Percentiles rank a stretch among this genome's conserved stretches.
Evolutionary conservation across 37 sponge, comb jelly and placozoan genomes (phyloP).

Genomic region (Geodia barretti): DNA sequence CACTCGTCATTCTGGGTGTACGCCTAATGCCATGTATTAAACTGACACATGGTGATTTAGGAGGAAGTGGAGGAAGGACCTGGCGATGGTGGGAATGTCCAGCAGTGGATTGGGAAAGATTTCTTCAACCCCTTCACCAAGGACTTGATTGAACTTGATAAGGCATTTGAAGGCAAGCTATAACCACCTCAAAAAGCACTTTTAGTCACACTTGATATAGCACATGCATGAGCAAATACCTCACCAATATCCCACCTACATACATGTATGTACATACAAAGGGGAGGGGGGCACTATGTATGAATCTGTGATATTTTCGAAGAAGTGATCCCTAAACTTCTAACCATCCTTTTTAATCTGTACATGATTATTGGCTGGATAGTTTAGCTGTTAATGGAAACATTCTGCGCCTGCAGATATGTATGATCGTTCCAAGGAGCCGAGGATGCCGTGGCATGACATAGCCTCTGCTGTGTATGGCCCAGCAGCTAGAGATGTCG

Average conservation of each 20-base stretch:
- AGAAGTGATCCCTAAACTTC: too few relatives aligned
- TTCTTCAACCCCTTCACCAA: constrained; percentile 63
- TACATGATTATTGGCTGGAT: too few relatives aligned
- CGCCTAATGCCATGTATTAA: not conserved
- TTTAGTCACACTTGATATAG: too few relatives aligned
- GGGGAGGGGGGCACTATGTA: too few relatives aligned
- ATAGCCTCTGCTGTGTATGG: constrained; percentile 49
- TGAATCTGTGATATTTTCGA: too few relatives aligned
- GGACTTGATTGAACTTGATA: constrained; percentile 22
- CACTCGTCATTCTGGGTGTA: not conserved
- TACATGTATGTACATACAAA: too few relatives aligned
- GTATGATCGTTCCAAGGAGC: not conserved
- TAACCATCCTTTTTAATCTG: too few relatives aligned
- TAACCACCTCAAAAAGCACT: too few relatives aligned
- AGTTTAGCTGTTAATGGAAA: too few relatives aligned
- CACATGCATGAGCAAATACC: too few relatives aligned
- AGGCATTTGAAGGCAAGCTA: constrained; percentile 36
- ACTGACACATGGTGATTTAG: not conserved
- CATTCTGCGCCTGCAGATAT: not conserved
- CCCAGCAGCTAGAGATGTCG: constrained; percentile 60
- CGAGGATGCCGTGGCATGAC: constrained; percentile 82
- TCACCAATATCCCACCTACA: too few relatives aligned
- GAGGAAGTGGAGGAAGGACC: not conserved
- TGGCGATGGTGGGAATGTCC: not conserved
- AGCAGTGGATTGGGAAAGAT: constrained; percentile 67